These are phyloP conservation scores for Lypha dubia DNA, from an alignment of 2,888 invertebrate genomes.

Conservation along the genomic window DNA sequence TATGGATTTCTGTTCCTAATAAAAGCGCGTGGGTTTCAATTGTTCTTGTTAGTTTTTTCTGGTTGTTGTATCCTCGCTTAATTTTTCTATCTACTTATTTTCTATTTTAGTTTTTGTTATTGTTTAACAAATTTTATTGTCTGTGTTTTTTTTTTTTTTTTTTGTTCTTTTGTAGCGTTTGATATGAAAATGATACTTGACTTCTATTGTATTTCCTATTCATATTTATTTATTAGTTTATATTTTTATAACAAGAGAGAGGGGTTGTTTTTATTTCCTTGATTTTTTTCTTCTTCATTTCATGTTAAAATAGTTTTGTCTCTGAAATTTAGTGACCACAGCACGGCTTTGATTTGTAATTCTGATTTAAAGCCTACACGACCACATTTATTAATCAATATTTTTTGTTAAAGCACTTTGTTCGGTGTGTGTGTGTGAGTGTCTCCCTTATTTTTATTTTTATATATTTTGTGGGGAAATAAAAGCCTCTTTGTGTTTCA, in stretches of 20 bases:
- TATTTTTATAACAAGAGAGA: slow-evolving; percentile 36
- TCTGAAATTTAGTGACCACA: slow-evolving; percentile 37
- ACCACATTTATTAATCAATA: slow-evolving; percentile 60
- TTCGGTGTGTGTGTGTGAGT: too few relatives aligned
- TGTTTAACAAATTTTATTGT: slow-evolving; percentile 65
- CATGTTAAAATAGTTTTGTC: slow-evolving; percentile 19
- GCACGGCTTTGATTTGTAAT: slow-evolving; percentile 31
- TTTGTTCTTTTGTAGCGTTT: slow-evolving; percentile 33
- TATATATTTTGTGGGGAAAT: slow-evolving; percentile 7
- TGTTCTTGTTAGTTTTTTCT: slow-evolving; percentile 41
- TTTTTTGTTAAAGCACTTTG: slow-evolving; percentile 27
- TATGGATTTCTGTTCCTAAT: neutral
- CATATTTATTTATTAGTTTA: slow-evolving; percentile 40
- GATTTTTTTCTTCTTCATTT: neutral
- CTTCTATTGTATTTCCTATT: slow-evolving; percentile 52
- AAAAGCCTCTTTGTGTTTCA: slow-evolving; percentile 51
- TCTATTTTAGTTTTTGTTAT: slow-evolving; percentile 40
- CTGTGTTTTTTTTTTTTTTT: neutral
- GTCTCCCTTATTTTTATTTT: neutral
- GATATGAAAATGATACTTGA: slow-evolving; percentile 59
- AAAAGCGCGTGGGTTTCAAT: slow-evolving; percentile 63
- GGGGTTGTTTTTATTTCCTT: slow-evolving; percentile 66
- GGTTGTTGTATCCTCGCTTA: slow-evolving; percentile 34
- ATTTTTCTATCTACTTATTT: slow-evolving; percentile 21
- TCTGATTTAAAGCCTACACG: neutral